These are phyloP conservation scores for Callocephalon fimbriatum DNA, from an alignment of 2,113 vertebrate genomes.

Conservation along the genomic window DNA sequence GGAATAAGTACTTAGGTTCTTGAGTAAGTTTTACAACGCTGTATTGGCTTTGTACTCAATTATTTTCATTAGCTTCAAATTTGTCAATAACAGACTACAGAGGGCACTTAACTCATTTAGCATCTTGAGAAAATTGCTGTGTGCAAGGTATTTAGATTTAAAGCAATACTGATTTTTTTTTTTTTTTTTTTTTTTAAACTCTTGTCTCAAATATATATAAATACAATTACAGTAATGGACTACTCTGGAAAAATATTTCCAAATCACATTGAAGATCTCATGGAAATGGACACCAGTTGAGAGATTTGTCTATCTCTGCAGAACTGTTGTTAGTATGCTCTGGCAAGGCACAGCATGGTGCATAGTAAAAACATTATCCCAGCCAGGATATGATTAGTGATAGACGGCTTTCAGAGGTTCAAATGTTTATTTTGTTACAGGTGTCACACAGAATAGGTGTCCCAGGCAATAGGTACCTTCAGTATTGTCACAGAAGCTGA, in stretches of 20 bases:
- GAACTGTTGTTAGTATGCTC: background rate
- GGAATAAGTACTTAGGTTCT: background rate
- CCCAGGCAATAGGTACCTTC: background rate
- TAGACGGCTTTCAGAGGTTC: background rate
- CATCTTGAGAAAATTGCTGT: background rate
- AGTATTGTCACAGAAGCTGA: background rate
- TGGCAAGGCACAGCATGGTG: background rate
- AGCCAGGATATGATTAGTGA: background rate
- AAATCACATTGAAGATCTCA: background rate
- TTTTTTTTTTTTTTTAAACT: background rate
- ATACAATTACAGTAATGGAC: background rate
- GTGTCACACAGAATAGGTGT: background rate
- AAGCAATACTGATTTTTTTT: background rate
- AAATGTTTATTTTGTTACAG: background rate
- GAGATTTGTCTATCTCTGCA: background rate
- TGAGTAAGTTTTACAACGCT: background rate
- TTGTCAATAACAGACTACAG: background rate
- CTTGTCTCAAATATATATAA: background rate
- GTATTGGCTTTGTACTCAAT: background rate
- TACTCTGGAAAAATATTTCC: background rate
- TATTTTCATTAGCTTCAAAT: background rate
- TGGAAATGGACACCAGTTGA: background rate
- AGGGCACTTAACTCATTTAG: background rate
- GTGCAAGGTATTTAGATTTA: background rate
- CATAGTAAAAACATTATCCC: background rate